Percentiles rank a stretch among this genome's conserved stretches.
These are phyloP conservation scores for Pangasianodon hypophthalmus DNA, from an alignment of 2,113 vertebrate genomes.

Conservation along the genomic window DNA sequence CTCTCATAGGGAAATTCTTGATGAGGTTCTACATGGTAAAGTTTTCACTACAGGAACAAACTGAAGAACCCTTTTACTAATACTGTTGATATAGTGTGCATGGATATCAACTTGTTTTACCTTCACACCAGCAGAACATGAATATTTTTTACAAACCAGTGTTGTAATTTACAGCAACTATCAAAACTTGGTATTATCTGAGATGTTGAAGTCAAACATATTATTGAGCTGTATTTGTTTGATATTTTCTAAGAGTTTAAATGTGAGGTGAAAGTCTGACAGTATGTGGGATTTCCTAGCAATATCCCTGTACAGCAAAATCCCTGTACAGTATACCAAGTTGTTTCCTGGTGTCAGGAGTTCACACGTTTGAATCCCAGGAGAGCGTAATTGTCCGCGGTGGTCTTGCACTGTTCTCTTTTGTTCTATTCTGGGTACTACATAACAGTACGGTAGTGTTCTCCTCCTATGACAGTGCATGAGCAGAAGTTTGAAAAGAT, in stretches of 20 bases:
- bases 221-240: neutral
- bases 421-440: neutral
- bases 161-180: neutral
- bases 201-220: neutral
- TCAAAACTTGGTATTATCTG: no score
- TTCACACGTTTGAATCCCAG: neutral
- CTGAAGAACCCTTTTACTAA: neutral
- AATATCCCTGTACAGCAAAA: no score
- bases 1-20: neutral
- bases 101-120: neutral
- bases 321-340: neutral
- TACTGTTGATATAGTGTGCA: neutral
- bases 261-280: neutral
- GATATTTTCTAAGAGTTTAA: neutral
- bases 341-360: neutral
- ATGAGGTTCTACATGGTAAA: conserved; percentile 4
- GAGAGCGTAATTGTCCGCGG: neutral
- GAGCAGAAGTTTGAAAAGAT: neutral
- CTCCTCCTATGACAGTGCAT: neutral
- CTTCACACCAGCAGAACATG: conserved; percentile 19
- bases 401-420: no score
- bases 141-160: neutral
- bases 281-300: neutral
- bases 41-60: neutral
- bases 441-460: neutral